Evolutionary conservation across 23 tunicate genomes (phyloP), one percentile per base, ranked within the genome.

Genomic region (Phallusia fumigata): DNA sequence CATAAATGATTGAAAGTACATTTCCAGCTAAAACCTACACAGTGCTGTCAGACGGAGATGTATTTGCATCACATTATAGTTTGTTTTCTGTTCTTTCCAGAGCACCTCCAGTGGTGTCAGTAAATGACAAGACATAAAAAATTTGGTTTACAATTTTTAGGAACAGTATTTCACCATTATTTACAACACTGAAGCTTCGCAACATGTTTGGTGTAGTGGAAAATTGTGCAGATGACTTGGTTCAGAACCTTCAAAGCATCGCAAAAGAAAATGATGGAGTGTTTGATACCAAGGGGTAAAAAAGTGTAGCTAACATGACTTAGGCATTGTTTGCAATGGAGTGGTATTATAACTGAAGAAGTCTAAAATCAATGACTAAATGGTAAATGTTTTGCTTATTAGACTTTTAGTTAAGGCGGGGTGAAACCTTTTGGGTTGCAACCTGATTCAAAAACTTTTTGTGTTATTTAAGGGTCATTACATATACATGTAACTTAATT

Each of bases 211-310:
- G 80, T 16, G 78, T 91, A 49, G 44, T 83, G 32, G 88, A 91
- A 53, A 21, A 83, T 13, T 83, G 96, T 33, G 83, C 79, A 36
- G 91, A 83, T 78, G 47, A 26, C 21, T 52, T 83, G 30, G 82
- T 83, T 30, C 40, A 73, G 31, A 86, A 52, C 13, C 52, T 91
- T 18, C 21, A 79, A 30, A 86, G 45, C 52, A 75, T 65, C 15
- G 28, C 52, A 0, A 32, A 83, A 72, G 74, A 83, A 40, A 75
- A 80, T n/a, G 86, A 79, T 53, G 96, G 91, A 21, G 79, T 73
- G 15, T 91, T 91, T 81, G 81, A 91, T 26, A n/a, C 91, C 10
- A 79, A 76, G 79, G 82, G 64, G 96, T 91, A 47, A 87, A 88
- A 79, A 5, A 6, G 13, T 6, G 8, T 21, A 11, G 3, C 13